Conservation (phyloP, 2,797 vertebrate species). For the Antrozous pallidus region DNA sequence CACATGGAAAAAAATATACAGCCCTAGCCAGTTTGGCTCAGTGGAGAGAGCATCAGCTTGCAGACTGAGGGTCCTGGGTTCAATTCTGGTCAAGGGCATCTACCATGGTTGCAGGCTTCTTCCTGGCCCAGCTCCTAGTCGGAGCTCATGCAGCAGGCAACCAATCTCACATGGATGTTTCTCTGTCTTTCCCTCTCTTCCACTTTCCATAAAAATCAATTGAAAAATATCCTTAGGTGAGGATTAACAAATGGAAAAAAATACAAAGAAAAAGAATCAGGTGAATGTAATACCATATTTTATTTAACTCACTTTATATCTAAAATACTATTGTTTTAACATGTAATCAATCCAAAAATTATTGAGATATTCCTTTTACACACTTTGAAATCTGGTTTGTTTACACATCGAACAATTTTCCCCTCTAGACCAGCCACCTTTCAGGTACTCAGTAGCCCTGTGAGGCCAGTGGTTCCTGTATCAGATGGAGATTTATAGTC, state of each 20-base stretch:
- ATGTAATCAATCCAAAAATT: not conserved
- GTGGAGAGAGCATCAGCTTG: no score
- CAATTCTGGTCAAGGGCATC: no score
- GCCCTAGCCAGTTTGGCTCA: no score
- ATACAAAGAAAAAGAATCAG: not conserved
- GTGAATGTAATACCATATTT: not conserved
- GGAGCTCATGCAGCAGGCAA: no score
- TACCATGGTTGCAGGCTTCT: no score
- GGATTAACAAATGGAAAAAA: not conserved
- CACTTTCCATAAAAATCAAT: no score
- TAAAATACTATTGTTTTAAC: constrained; percentile 1
- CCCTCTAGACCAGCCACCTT: not conserved
- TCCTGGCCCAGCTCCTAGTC: no score
- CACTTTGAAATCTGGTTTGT: not conserved
- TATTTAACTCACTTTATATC: not conserved
- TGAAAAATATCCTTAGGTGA: no score
- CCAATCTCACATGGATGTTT: no score
- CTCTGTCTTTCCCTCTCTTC: no score
- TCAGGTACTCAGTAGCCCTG: not conserved
- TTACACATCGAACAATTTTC: not conserved
- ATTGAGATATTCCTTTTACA: not conserved
- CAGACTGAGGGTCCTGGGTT: no score
- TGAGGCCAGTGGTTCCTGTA: not conserved
- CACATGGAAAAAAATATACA: not conserved
- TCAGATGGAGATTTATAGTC: not conserved